phyloP scores from a whole-genome alignment of 2,888 invertebrate species.

The Nomada flava region DNA sequence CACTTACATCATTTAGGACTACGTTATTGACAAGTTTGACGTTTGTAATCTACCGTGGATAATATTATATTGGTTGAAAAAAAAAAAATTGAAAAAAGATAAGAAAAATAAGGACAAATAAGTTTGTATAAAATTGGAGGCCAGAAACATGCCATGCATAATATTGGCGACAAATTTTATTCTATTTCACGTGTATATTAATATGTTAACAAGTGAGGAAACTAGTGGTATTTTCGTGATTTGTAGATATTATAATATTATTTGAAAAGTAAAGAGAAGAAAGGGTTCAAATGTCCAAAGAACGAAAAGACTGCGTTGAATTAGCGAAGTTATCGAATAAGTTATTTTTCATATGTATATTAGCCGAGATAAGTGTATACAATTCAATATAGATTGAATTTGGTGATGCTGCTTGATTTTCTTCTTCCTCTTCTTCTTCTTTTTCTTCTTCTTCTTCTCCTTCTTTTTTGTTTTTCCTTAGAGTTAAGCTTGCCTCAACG shows the following conservation, averaged over 20 bases:
- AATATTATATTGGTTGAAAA: neutral
- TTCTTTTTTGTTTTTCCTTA: neutral
- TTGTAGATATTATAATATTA: constrained; percentile 9
- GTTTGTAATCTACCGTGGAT: neutral
- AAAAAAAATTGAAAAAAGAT: neutral
- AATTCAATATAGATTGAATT: constrained; percentile 30
- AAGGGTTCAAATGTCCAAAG: constrained; percentile 56
- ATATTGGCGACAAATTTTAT: neutral
- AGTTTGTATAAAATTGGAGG: neutral
- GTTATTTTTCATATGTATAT: constrained; percentile 16
- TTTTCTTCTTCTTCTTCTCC: constrained; percentile 8
- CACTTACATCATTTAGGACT: constrained; percentile 45
- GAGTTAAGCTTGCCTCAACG: constrained; percentile 34
- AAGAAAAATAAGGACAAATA: too few species aligned
- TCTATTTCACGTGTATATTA: constrained; percentile 11
- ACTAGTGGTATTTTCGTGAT: neutral
- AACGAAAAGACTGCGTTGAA: constrained; percentile 52
- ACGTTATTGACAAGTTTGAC: constrained; percentile 18
- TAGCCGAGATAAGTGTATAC: neutral
- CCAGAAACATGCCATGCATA: neutral
- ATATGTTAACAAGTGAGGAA: neutral
- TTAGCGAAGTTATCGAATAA: constrained; percentile 36
- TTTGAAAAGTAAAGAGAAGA: constrained; percentile 4
- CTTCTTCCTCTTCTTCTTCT: neutral
- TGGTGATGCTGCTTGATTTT: constrained; percentile 40